Evolutionary conservation across 2,888 invertebrate genomes (phyloP), one percentile per base, ranked within the genome.

Genomic region (Cecidostiba fungosa): DNA sequence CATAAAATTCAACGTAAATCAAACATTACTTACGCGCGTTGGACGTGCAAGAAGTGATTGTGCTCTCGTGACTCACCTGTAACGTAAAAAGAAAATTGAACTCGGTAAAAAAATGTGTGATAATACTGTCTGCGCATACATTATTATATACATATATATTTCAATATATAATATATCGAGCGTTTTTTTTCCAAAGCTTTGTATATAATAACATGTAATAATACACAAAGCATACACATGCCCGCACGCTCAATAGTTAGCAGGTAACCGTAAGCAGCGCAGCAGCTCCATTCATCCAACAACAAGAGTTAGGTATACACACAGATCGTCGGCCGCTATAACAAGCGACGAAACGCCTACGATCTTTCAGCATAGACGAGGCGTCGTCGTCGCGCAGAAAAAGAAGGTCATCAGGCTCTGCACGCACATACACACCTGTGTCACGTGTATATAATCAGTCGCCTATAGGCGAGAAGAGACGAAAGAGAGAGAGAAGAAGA

Each of bases 41-140:
- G 8, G 36, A 69, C 73, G n/a, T 50, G 39, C 36, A 32, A 59
- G 26, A n/a, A 70, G 72, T 39, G 70, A 80, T 69, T 69, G 59
- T 54, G 43, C 12, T 66, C 19, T n/a, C 50, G 10, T 19, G 70
- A 84, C 84, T 76, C 84, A 84, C 84, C 84, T 84, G 80, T 1
- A 84, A 84, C 26, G 69, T 0, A 83, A 78, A 76, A 39, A 23
- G 69, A 36, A 80, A 77, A 59, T 54, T 72, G 70, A 32, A 82
- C 19, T 32, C 4, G n/a, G 16, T 39, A 36, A 59, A n/a, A 54
- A 36, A 47, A 59, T 23, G n/a, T n/a, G n/a, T n/a, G 10, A 50
- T 32, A 54, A 50, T 32, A 36, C 19, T 14, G 10, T 1, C 3
- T 2, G 3, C 6, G 14, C 19, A 62, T 62, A 62, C 12, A 62